Conservation (phyloP, 2,113 vertebrate genomes). For the Pseudopipra pipra region DNA sequence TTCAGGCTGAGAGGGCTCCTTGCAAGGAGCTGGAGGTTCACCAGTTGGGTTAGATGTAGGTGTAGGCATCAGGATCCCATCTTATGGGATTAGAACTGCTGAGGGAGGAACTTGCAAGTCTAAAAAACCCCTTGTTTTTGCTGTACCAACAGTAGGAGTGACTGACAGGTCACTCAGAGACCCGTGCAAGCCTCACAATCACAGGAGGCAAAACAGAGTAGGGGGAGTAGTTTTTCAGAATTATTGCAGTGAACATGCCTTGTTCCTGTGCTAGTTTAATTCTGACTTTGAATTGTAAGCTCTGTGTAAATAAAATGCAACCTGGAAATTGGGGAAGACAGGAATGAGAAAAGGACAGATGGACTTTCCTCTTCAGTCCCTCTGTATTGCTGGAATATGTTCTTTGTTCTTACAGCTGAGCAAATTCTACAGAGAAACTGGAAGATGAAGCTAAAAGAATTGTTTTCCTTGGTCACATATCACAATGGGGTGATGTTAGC, state of each 20-base stretch:
- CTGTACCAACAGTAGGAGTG: background rate
- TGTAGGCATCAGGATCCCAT: background rate
- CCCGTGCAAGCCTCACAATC: background rate
- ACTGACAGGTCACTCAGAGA: background rate
- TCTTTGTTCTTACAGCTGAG: background rate
- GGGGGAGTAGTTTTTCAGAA: background rate
- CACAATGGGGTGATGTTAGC: background rate
- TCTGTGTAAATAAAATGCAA: background rate
- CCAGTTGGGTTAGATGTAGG: background rate
- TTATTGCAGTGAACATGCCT: background rate
- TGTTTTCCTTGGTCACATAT: background rate
- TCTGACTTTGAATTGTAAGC: background rate
- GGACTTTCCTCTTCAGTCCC: background rate
- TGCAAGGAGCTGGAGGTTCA: background rate
- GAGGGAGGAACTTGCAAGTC: background rate
- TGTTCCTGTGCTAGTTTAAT: background rate
- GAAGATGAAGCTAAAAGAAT: background rate
- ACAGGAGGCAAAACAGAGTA: background rate
- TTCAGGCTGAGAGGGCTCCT: background rate
- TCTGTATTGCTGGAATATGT: background rate
- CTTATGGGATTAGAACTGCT: background rate
- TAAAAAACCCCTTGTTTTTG: background rate
- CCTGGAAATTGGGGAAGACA: background rate
- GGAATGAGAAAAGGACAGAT: background rate
- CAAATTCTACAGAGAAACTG: background rate